Evolutionary conservation across 1,140 invertebrate species (phyloP), one percentile per base, ranked within the genome.

Genomic region (Lineus longissimus): DNA sequence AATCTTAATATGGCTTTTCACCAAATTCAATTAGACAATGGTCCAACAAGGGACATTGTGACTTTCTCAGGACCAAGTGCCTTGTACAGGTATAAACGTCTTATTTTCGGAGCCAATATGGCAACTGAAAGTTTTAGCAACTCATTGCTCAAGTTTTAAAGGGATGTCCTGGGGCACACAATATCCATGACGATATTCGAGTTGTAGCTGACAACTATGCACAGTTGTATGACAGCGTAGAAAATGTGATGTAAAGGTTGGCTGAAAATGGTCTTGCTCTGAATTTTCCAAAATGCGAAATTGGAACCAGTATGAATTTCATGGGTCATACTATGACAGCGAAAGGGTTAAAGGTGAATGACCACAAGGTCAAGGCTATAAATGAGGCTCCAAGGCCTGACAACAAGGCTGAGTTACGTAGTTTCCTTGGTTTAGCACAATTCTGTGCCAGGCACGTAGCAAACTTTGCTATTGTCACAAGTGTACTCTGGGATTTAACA

Each of bases 361-460:
- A 59, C 11, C 45, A 66, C 6, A 83, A 82, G 61, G 65, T 84
- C 0, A 62, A 73, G 25, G 73, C 75, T 17, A 78, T 84, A 22
- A 57, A 57, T 19, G 45, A 59, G 4, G 23, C 47, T 11, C 13
- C 55, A 22, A 9, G 1, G 13, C 67, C 64, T 15, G 67, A 29
- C n/a, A 66, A 66, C n/a, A 57, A 59, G 2, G 13, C 47, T 19
- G 71, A 73, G 61, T 1, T 73, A 22, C n/a, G 62, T 27, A 61
- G 58, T 47, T 70, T 73, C 33, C 47, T 72, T 4, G 66, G 66
- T 2, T 63, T 71, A 56, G 43, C 63, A 29, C 19, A 27, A 9
- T 51, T 23, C n/a, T 19, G n/a, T 9, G 4, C n/a, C 4, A 4
- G 25, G 25, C n/a, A 70, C 36, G 69, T 70, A 7, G 55, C 47